A percentile compares a stretch with the other conserved stretches of the same genome.
phyloP scores from a whole-genome alignment of 2,888 invertebrate species.

The Athripsodes cinereus region DNA sequence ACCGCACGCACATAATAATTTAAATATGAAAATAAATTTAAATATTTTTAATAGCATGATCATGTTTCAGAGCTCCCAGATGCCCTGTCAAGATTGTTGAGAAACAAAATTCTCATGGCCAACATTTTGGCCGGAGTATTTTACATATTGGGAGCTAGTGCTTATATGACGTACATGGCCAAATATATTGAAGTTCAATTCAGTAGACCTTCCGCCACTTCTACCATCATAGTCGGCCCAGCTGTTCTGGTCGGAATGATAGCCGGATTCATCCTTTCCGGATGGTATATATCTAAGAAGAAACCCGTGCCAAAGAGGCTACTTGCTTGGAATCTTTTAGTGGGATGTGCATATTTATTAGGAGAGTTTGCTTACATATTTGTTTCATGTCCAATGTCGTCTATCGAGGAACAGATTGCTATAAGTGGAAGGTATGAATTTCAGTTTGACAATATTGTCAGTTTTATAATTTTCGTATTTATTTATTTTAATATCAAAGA shows the following conservation, averaged over 20 bases:
- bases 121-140: slow-evolving; percentile 62
- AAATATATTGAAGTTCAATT: slow-evolving; percentile 74
- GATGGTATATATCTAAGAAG: slow-evolving; percentile 53
- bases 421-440: slow-evolving; percentile 19
- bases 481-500: too few relatives aligned
- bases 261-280: slow-evolving; percentile 53
- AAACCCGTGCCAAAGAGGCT: slow-evolving; percentile 53
- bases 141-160: slow-evolving; percentile 56
- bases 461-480: too few relatives aligned
- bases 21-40: too few relatives aligned
- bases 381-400: slow-evolving; percentile 43
- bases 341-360: slow-evolving; percentile 48
- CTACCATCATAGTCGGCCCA: slow-evolving; percentile 61
- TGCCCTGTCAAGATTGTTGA: slow-evolving; percentile 53
- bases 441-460: not conserved
- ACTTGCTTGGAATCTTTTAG: slow-evolving; percentile 57
- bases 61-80: slow-evolving; percentile 46
- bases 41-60: too few relatives aligned
- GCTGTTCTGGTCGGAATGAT: slow-evolving; percentile 54
- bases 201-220: slow-evolving; percentile 55
- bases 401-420: slow-evolving; percentile 21
- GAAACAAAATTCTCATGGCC: slow-evolving; percentile 59
- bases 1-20: too few relatives aligned
- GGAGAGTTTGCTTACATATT: slow-evolving; percentile 51
- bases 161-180: slow-evolving; percentile 64